phyloP scores from a whole-genome alignment of 1,140 invertebrate species.

The Ips typographus region DNA sequence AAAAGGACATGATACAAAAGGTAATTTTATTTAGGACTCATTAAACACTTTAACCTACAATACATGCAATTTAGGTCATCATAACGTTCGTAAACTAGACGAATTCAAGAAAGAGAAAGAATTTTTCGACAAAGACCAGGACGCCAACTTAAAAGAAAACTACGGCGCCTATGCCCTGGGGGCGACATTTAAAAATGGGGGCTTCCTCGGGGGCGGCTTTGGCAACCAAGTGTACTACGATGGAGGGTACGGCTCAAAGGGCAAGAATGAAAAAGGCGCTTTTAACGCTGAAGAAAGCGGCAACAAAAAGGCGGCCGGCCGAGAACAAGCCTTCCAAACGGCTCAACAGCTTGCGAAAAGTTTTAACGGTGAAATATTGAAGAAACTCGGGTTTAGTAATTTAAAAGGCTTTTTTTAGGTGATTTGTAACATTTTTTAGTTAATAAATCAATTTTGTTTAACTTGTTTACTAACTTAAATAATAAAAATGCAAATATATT shows the following conservation, averaged over 20 bases:
- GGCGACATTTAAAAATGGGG: constrained; percentile 53
- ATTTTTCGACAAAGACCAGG: constrained; percentile 63
- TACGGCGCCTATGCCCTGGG: constrained; percentile 55
- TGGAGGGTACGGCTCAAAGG: constrained; percentile 57
- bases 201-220: constrained; percentile 58
- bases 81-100: constrained; percentile 66
- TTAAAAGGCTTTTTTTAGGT: not conserved
- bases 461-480: no score
- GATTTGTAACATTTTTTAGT: not conserved
- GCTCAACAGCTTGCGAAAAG: constrained; percentile 64
- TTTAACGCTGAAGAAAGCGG: constrained; percentile 60
- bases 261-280: constrained; percentile 59
- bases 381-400: constrained; percentile 53
- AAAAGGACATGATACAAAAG: constrained; percentile 61
- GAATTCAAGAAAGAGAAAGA: constrained; percentile 68
- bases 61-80: constrained; percentile 52
- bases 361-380: constrained; percentile 60
- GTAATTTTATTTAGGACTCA: constrained; percentile 4
- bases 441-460: no score
- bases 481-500: no score
- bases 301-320: constrained; percentile 63
- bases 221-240: constrained; percentile 58
- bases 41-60: not conserved
- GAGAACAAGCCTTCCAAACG: constrained; percentile 63
- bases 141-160: constrained; percentile 60